phyloP scores from a whole-genome alignment of 2,797 vertebrate genomes.

The Sphenopsis melanotis region DNA sequence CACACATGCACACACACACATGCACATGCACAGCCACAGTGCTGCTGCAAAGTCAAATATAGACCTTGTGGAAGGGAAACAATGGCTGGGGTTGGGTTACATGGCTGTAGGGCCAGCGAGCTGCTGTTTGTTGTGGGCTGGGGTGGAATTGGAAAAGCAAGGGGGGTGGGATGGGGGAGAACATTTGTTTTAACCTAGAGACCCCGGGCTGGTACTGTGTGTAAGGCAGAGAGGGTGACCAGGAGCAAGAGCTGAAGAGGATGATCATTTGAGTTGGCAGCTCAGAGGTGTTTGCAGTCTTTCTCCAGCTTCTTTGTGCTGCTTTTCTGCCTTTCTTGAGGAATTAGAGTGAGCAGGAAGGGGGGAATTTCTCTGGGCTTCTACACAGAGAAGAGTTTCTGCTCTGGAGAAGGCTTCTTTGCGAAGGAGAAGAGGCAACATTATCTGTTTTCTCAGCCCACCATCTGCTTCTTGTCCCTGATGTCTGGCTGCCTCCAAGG shows the following conservation, averaged over 20 bases:
- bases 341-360: background rate
- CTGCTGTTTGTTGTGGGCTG: constrained; percentile 61
- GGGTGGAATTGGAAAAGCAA: constrained; percentile 49
- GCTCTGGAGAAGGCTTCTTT: background rate
- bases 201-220: background rate
- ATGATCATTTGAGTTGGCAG: constrained; percentile 20
- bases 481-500: constrained; percentile 40
- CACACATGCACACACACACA: background rate
- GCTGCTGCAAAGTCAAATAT: constrained; percentile 68
- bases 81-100: constrained; percentile 73
- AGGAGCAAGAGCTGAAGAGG: background rate
- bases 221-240: background rate
- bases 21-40: background rate
- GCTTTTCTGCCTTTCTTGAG: background rate
- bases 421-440: background rate
- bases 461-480: background rate
- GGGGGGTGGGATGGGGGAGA: constrained; percentile 43
- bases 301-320: constrained; percentile 10
- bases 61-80: constrained; percentile 64
- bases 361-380: background rate
- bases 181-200: constrained; percentile 63
- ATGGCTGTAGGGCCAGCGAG: constrained; percentile 63
- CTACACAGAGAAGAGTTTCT: background rate
- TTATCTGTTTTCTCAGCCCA: background rate
- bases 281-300: background rate